phyloP scores from a whole-genome alignment of 1,140 invertebrate genomes.

The Mizuhopecten yessoensis region DNA sequence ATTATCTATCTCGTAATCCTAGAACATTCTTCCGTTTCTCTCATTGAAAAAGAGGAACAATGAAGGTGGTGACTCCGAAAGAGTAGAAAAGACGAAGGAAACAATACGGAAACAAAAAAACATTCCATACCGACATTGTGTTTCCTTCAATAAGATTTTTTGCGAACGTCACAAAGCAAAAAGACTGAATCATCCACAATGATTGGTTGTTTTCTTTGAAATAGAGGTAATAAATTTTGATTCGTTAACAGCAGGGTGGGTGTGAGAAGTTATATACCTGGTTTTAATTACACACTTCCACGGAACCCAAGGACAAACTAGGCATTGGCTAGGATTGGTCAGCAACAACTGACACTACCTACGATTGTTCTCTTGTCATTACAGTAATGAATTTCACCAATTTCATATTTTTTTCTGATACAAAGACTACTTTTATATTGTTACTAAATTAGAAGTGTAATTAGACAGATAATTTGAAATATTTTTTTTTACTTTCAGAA shows the following conservation, averaged over 20 bases:
- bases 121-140: neutral
- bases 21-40: conserved; percentile 12
- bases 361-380: neutral
- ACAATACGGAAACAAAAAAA: neutral
- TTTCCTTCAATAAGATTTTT: neutral
- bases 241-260: neutral
- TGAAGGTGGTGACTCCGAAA: conserved; percentile 1
- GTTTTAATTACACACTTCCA: conserved; percentile 27
- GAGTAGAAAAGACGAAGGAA: neutral
- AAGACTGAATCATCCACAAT: conserved; percentile 1
- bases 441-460: neutral
- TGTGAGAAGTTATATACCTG: conserved; percentile 16
- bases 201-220: neutral
- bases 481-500: neutral
- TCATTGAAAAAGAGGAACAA: neutral
- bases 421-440: neutral
- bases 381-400: neutral
- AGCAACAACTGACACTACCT: neutral
- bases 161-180: neutral
- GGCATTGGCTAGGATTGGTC: neutral
- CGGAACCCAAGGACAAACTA: neutral
- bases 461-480: neutral
- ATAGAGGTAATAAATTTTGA: neutral
- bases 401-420: too few relatives aligned
- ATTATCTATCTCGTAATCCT: neutral